Evolutionary conservation across 2,113 vertebrate species (phyloP).

Genomic region (Cairina moschata): DNA sequence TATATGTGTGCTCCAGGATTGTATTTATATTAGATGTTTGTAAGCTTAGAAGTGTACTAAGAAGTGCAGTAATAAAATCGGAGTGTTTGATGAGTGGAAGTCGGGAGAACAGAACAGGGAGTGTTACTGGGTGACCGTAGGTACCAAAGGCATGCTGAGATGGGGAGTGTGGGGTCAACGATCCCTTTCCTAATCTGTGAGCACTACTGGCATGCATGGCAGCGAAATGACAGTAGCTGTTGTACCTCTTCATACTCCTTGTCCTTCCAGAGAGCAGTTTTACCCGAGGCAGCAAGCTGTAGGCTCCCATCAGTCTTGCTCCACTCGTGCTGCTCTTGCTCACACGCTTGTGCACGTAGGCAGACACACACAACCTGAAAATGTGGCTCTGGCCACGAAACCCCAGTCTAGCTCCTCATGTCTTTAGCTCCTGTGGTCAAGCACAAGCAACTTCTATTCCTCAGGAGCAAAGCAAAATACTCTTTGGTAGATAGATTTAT

Average conservation of each 20-base stretch:
- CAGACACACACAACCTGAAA: constrained; percentile 10
- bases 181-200: neutral
- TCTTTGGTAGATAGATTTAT: neutral
- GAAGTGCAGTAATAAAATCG: neutral
- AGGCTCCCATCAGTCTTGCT: neutral
- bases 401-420: neutral
- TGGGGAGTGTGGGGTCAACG: neutral
- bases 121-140: neutral
- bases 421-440: constrained; percentile 12
- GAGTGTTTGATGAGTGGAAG: neutral
- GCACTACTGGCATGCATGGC: neutral
- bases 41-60: constrained; percentile 15
- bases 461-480: neutral
- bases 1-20: neutral
- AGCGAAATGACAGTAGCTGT: neutral
- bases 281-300: neutral
- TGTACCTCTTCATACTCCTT: neutral
- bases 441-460: neutral
- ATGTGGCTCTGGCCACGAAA: neutral
- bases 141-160: neutral
- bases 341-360: neutral
- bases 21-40: constrained; percentile 14
- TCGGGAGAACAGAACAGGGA: neutral
- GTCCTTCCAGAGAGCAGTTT: neutral
- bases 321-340: neutral